These are phyloP conservation scores for Plebejus melissa DNA, from an alignment of 2,888 invertebrate species.

Conservation along the genomic window DNA sequence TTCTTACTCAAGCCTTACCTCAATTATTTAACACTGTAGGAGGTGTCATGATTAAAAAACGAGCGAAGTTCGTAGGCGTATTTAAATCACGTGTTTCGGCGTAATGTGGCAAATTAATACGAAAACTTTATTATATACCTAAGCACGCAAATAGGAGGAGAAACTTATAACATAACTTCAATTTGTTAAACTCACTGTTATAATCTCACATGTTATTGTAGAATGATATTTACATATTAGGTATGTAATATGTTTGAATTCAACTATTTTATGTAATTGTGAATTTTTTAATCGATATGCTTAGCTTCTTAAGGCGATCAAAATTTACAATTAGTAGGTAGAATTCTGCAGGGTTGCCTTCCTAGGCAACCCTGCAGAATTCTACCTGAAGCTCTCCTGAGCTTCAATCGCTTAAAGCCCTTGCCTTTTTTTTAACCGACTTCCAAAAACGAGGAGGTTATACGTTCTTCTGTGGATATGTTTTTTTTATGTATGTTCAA, in stretches of 20 bases:
- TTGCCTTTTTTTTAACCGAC: too few relatives aligned
- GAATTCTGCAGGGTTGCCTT: too few relatives aligned
- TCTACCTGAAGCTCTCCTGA: too few relatives aligned
- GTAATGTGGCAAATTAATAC: constrained; percentile 75
- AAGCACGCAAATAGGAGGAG: constrained; percentile 66
- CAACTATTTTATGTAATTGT: not conserved
- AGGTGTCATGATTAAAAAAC: constrained; percentile 60
- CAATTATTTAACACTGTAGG: not conserved
- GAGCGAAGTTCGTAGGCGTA: constrained; percentile 66
- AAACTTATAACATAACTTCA: constrained; percentile 52
- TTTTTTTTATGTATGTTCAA: too few relatives aligned
- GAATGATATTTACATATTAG: not conserved
- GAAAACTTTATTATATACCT: constrained; percentile 58
- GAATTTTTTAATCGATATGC: too few relatives aligned
- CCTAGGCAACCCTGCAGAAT: too few relatives aligned
- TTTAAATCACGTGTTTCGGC: constrained; percentile 71
- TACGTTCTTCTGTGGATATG: too few relatives aligned
- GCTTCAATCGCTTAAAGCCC: too few relatives aligned
- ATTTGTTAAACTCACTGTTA: constrained; percentile 28
- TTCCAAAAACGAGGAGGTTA: too few relatives aligned
- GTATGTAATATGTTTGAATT: not conserved
- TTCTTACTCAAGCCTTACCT: not conserved
- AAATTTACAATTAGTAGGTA: too few relatives aligned
- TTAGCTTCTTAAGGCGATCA: too few relatives aligned
- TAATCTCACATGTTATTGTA: constrained; percentile 9